Evolutionary conservation across 1,140 invertebrate species (phyloP), one percentile per base, ranked within the genome.

Genomic region (Leptinotarsa undecemlineata): DNA sequence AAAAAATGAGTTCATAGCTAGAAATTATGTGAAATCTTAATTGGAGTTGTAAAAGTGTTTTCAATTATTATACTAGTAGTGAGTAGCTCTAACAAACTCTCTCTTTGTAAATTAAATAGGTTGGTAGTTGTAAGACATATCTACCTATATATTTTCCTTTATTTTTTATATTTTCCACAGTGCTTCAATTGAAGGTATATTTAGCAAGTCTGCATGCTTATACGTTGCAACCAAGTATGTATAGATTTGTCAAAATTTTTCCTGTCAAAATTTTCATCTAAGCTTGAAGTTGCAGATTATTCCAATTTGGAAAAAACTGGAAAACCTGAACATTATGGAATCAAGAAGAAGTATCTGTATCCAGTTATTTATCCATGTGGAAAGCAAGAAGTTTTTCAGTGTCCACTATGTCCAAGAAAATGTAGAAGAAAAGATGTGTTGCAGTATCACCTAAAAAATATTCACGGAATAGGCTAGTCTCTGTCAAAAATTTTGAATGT

Each of bases 341-440:
- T 80, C 85, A 86, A 79, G 87, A 88, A 75, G 85, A 86, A 76
- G 86, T 86, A 67, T 83, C 89, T 74, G 87, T 88, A 79, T 85
- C 90, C 92, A 76, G 88, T 88, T 74, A 90, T 89, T 73, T 91
- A 90, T 81, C 91, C 92, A 81, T 92, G 91, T 81, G 89, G 90
- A 17, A 89, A 90, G 73, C 86, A 88, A 74, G 90, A 90, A 62
- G 69, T 76, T 20, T 81, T 81, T 66, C 81, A 82, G 60, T 83
- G 82, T 66, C 81, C 80, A 61, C 71, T 83, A 1, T 83, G 82
- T 78, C 81, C 81, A 0, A 82, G 82, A 47, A 77, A 80, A 47
- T 82, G 85, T 73, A 83, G 85, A 68, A 83, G 77, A 20, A 85
- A 80, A 72, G 80, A 82, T 60, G 78, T 81, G 13, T 72, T 82